Base-by-base conservation (phyloP, 2,888 invertebrate genomes). In the Acleris sparsana region DNA sequence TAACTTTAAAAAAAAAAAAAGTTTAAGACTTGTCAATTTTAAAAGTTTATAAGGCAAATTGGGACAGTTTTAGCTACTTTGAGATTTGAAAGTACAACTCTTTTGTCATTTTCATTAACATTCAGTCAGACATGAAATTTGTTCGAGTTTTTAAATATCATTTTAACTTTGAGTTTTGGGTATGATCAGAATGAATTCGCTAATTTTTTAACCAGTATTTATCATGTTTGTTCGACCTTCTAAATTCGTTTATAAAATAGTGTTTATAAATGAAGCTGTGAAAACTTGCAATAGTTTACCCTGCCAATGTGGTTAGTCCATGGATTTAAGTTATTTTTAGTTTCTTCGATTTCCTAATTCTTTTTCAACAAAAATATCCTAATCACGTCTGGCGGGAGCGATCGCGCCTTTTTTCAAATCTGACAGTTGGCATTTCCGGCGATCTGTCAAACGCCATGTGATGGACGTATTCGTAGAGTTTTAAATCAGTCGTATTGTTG, bases 401-500 rank as follows among this genome's bases (percentile, higher is more conserved):
- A 39, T 83, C 92, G 90, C 92, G 89, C 90, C 86, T 87, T 89
- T 88, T 90, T 88, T 86, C 82, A 75, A 85, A 88, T 86, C 80
- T 92, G 92, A 92, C 92, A 91, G 88, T 76, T 85, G 82, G 83
- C 82, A 84, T 88, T 89, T 89, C 89, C 89, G 88, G 84, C 85
- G 89, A 90, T 82, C 92, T 92, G 92, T 92, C 92, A 92, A 91
- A 91, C 89, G 87, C 91, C 92, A 92, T 92, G 90, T 92, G 92
- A 92, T 92, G 91, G 90, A 92, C 92, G 92, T 90, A 89, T 86
- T 91, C 86, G 82, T 81, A 74, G 82, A 86, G 90, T 91, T 90
- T 90, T 92, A 92, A 92, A 91, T 91, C 89, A 89, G 85, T 88
- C 86, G 85, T 88, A 86, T 88, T 88, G 88, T 87, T 84, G 83